Evolutionary conservation across 2,113 vertebrate genomes (phyloP), one percentile per base, ranked within the genome.

Genomic region (Lasiurus borealis): DNA sequence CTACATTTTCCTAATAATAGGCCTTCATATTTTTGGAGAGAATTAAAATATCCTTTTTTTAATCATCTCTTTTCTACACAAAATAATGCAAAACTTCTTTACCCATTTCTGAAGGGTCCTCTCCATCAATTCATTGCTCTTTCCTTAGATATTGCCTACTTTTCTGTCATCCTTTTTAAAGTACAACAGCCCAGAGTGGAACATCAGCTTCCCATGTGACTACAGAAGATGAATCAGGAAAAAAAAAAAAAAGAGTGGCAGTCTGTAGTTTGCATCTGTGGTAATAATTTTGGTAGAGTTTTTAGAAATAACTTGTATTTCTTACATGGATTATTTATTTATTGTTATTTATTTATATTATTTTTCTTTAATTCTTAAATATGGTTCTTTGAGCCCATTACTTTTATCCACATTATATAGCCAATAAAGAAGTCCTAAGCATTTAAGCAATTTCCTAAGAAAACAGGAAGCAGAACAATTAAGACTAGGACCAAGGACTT

Each of bases 1-100:
- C 77, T 95, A 57, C 82, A 94, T 96, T 94, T 91, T 71, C 80
- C 72, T 95, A 85, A 94, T 92, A 96, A 76, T 84, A 91, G 69
- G 50, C 57, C 77, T 93, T 93, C 66, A 59, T 75, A 90, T 73
- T 69, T 95, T 59, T 75, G 36, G 93, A 95, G 62, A 88, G 29
- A 66, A 23, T 92, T 78, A 69, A 76, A 89, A 88, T 75, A 66
- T 87, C 66, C 72, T 81, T 88, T 78, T 87, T 87, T 44, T 40
- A 40, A 68, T 54, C 54, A n/a, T 88, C 48, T 71, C 85, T 87
- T 86, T 94, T 54, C 69, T 46, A 81, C 52, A 69, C 27, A 90
- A 91, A 95, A 82, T 36, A 86, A 82, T 15, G 46, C 14, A 50
- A 50, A 27, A 84, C 19, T 81, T 57, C 57, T 94, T 77, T 81